A percentile compares a stretch with the other conserved stretches of the same genome.
These are phyloP conservation scores for Muschampia plurimacula DNA, from an alignment of 2,888 invertebrate genomes.

Conservation along the genomic window DNA sequence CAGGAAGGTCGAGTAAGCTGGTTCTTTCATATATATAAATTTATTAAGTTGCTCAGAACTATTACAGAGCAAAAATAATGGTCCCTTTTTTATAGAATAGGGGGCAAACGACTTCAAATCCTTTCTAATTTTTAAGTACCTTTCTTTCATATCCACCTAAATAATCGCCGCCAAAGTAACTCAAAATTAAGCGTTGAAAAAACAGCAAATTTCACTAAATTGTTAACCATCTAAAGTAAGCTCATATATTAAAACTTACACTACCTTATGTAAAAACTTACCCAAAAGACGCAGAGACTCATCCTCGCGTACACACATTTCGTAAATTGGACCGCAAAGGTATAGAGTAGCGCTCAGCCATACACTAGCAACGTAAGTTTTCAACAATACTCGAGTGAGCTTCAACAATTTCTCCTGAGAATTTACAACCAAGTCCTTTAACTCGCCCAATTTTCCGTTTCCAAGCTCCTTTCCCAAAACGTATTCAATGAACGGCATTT, in stretches of 20 bases:
- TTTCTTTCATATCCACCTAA: not conserved
- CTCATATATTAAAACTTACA: slow-evolving; percentile 20
- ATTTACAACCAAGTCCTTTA: slow-evolving; percentile 59
- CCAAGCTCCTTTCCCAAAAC: slow-evolving; percentile 48
- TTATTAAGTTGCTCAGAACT: too few species aligned
- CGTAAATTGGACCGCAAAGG: slow-evolving; percentile 66
- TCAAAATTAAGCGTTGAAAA: not conserved
- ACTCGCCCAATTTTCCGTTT: slow-evolving; percentile 55
- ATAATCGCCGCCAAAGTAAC: not conserved
- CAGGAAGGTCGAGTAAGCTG: too few species aligned
- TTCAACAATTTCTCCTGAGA: slow-evolving; percentile 63
- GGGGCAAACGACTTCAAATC: too few species aligned
- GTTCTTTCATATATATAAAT: too few species aligned
- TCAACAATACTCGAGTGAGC: slow-evolving; percentile 61
- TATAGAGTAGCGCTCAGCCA: slow-evolving; percentile 67
- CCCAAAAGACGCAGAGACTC: slow-evolving; percentile 66
- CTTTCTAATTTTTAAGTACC: too few species aligned
- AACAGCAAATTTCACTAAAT: slow-evolving; percentile 1
- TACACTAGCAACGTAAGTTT: slow-evolving; percentile 61
- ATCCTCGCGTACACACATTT: slow-evolving; percentile 62
- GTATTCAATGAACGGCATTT: slow-evolving; percentile 65
- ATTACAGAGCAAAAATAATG: too few species aligned
- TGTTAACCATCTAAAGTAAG: not conserved
- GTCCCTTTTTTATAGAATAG: too few species aligned
- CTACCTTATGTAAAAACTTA: slow-evolving; percentile 49